Base-by-base conservation (phyloP, 2,797 vertebrate genomes). In the Carapus acus region DNA sequence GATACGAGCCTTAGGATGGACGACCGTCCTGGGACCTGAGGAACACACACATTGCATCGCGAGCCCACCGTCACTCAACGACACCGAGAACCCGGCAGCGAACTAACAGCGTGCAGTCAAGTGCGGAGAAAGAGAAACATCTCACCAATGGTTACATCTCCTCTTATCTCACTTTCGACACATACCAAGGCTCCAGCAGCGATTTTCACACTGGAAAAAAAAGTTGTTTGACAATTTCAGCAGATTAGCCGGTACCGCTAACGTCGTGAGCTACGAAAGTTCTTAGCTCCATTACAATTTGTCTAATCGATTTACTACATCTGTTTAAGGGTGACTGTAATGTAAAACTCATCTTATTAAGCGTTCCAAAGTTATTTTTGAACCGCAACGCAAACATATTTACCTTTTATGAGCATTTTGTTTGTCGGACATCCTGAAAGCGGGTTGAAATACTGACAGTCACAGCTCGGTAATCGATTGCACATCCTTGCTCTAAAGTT, bases 71-170 rank as follows among this genome's bases (percentile, higher is more conserved):
- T 27, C 9, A 9, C n/a, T n/a, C n/a, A n/a, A n/a, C n/a, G n/a
- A n/a, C n/a, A n/a, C n/a, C n/a, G n/a, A n/a, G n/a, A n/a, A 38
- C 20, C 1, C 13, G 1, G 15, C 9, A 20, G 48, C 23, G 4
- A 44, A 40, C 19, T 11, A 12, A 18, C 39, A 42, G 13, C 56
- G 12, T 19, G 4, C 42, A 49, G 15, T 53, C 44, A 36, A 36
- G 4, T 38, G 2, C 23, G 15, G 29, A 22, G 1, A 17, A 44
- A 15, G 8, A 0, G 1, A 27, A 33, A 17, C 21, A 18, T 40
- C 90, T 92, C 87, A 97, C 96, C 96, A 42, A 98, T 97, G 15
- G 94, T 96, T 17, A 98, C 94, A 63, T 98, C 95, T 20, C 96
- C 96, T 77, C 83, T 90, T 69, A 98, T 97, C 78, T 98, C 96